Conservation (phyloP, 2,888 invertebrate species). For the Mycogona germanica region DNA sequence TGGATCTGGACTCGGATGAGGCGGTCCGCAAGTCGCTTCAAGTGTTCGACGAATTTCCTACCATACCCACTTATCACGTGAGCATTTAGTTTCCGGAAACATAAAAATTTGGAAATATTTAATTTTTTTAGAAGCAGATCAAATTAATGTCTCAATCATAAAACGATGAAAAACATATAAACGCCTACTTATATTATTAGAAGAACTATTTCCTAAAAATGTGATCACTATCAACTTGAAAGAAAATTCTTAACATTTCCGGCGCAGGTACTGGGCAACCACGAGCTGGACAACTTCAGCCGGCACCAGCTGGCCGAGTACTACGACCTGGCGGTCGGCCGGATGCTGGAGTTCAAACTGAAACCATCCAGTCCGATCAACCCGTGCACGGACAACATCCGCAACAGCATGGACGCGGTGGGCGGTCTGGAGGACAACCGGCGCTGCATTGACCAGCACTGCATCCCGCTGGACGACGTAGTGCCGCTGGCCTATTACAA, state of each 20-base stretch:
- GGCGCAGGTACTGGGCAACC: conserved; percentile 37
- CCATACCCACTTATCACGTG: conserved; percentile 27
- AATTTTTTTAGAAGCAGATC: too few relatives aligned
- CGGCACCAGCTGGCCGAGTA: conserved; percentile 25
- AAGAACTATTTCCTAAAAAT: too few relatives aligned
- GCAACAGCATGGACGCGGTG: neutral
- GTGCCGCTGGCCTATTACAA: conserved; percentile 28
- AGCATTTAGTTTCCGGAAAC: too few relatives aligned
- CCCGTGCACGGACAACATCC: too few relatives aligned
- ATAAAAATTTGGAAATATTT: too few relatives aligned
- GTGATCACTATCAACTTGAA: too few relatives aligned
- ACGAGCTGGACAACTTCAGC: conserved; percentile 35
- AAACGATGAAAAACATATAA: too few relatives aligned
- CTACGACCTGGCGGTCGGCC: conserved; percentile 17
- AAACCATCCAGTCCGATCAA: too few relatives aligned
- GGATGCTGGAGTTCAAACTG: too few relatives aligned
- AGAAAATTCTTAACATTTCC: too few relatives aligned
- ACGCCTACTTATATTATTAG: too few relatives aligned
- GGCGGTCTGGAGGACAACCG: neutral
- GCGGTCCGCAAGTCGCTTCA: conserved; percentile 28
- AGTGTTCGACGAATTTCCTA: conserved; percentile 24
- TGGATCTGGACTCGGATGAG: conserved; percentile 23
- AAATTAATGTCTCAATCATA: too few relatives aligned
- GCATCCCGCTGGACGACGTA: conserved; percentile 17
- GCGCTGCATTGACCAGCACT: neutral